Evolutionary conservation across 2,888 invertebrate species (phyloP).

Genomic region (Eremobia ochroleuca): DNA sequence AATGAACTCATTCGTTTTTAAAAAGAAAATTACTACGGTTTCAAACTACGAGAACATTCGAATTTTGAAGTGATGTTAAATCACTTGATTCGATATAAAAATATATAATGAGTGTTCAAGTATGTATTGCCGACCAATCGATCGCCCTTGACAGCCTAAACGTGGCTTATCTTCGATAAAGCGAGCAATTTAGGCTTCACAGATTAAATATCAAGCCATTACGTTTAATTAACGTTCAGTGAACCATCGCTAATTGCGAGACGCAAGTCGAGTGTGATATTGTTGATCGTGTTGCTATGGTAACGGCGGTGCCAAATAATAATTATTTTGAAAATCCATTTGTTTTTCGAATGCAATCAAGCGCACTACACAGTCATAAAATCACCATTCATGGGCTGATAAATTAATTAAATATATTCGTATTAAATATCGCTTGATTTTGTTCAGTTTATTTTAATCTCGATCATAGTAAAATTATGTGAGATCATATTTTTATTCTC

Average conservation of each 20-base stretch:
- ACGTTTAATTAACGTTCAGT: constrained; percentile 81
- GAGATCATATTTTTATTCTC: not conserved
- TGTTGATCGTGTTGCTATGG: constrained; percentile 47
- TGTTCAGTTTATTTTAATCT: not conserved
- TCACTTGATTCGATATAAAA: constrained; percentile 3
- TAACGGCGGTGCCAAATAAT: constrained; percentile 35
- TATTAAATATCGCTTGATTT: not conserved
- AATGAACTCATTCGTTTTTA: not conserved
- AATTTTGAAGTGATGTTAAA: constrained; percentile 19
- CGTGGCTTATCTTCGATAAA: constrained; percentile 82
- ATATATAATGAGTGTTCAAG: constrained; percentile 22
- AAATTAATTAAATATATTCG: not conserved
- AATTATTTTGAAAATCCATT: constrained; percentile 34
- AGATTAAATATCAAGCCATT: constrained; percentile 85
- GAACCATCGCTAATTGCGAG: constrained; percentile 80
- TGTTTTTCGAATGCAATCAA: constrained; percentile 25
- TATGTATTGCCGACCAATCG: constrained; percentile 53
- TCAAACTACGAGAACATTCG: not conserved
- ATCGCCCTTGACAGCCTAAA: constrained; percentile 74
- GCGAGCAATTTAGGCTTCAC: constrained; percentile 77
- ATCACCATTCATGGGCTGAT: not conserved
- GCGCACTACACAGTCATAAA: not conserved
- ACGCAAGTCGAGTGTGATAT: constrained; percentile 55
- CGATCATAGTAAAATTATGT: too few species aligned
- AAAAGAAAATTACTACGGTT: not conserved